Base-by-base conservation (phyloP, 2,797 vertebrate species). In the Tamandua tetradactyla region DNA sequence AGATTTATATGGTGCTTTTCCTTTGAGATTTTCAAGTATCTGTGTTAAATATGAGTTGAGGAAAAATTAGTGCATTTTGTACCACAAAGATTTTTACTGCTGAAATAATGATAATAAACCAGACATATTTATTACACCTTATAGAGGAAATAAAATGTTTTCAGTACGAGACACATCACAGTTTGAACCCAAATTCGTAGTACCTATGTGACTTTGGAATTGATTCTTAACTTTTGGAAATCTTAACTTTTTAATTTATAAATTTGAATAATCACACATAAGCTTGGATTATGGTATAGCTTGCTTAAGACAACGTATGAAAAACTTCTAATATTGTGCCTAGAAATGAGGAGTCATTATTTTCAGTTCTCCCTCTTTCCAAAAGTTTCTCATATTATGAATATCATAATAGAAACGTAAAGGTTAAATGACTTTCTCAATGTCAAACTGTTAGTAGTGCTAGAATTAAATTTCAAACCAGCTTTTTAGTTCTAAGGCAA, bases 351-450 rank as follows among this genome's bases (percentile, higher is more conserved):
- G 61, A 74, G 20, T 91, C 35, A 64, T 62, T 86, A 75, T 85
- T 69, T 87, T 88, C 68, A 61, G 5, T 57, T 92, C 47, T 62
- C 12, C 40, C 27, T 74, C 2, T 90, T 64, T 75, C 57, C 42
- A 61, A 74, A 94, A 93, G 7, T 59, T 91, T 94, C 25, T 79
- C 11, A 3, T 40, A 72, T 81, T 62, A 62, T 42, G 87, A 89
- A 92, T 72, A 93, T 78, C 22, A 87, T 61, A 89, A 55, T 4
- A 88, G 44, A 18, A 93, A 93, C 25, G 61, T 93, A 87, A 68
- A 91, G 17, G 42, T 93, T 89, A 93, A 95, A 84, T 74, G n/a
- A n/a, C 44, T 93, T 95, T 91, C 88, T 94, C 87, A 96, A 76
- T 87, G 61, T 92, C 89, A 94, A 87, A 84, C 30, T 76, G 32